Conservation (phyloP, 2,797 vertebrate species). For the Enteromius treurensis region DNA sequence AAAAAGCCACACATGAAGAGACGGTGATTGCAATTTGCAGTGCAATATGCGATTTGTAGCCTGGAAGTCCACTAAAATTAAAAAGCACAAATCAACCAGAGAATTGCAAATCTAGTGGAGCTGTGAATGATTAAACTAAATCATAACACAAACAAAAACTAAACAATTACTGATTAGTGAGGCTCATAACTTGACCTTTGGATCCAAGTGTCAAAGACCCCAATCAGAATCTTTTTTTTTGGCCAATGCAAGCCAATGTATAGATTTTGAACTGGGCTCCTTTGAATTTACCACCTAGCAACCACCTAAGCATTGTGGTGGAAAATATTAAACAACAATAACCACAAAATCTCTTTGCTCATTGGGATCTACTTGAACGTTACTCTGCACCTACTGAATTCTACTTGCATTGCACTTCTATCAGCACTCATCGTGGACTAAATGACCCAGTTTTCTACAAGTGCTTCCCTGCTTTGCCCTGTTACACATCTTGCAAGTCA, state of each 20-base stretch:
- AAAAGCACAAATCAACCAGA: not conserved
- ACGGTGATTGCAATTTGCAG: not conserved
- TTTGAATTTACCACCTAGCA: not conserved
- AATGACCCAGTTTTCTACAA: not conserved
- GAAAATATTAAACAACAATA: not conserved
- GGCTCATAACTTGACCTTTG: not conserved
- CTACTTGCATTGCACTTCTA: not conserved
- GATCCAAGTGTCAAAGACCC: not conserved
- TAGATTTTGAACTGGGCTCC: not conserved
- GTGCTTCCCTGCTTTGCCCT: not conserved
- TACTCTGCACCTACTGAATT: not conserved
- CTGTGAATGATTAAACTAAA: not conserved
- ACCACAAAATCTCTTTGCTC: not conserved
- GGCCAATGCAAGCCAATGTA: not conserved
- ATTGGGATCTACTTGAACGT: not conserved
- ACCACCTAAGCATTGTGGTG: not conserved
- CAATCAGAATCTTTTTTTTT: not conserved
- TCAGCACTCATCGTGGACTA: not conserved
- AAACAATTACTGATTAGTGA: not conserved
- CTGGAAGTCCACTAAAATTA: not conserved
- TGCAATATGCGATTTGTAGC: not conserved
- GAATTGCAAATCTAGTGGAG: not conserved
- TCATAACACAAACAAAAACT: conserved; percentile 1
- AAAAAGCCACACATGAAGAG: not conserved
- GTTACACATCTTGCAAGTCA: conserved; percentile 10